Evolutionary conservation across 2,888 invertebrate species (phyloP), one percentile per base, ranked within the genome.

Genomic region (Nephrotoma appendiculata): DNA sequence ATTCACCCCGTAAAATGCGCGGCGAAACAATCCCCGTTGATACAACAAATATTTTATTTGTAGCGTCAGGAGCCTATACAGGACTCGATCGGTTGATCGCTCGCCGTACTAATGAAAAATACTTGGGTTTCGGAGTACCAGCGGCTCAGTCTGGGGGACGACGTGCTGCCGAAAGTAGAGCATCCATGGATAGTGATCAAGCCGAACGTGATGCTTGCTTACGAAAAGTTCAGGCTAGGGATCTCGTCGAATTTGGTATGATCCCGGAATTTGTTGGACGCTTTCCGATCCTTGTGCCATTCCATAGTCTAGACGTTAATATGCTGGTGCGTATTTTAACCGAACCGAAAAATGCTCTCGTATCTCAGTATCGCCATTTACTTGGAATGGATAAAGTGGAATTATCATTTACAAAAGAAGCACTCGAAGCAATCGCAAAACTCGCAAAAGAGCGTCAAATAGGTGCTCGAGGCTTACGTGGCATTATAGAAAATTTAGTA

Each of bases 41-140:
- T 92, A 99, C 99, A 43, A 98, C 99, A 84, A 99, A 99, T 92
- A 99, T 99, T 88, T 93, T 99, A 84, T 99, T 99, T 92, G 98
- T 99, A 6, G 99, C 98, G 2, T 99, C 99, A 88, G 99, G 99
- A 6, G 99, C 99, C 0, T 99, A 99, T 91, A 99, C 98, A 90
- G 99, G 99, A 0, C 93, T 99, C 6, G 99, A 99, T 91, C 94
- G 97, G 88, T 94, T 98, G 87, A 96, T 98, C 88, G 96, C 96
- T 88, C 93, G 97, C 52, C 94, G 96, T 89, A 95, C 96, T 91
- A 96, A 96, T 90, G 96, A 97, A 92, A 97, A 97, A 91, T 98
- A 98, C 93, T 94, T 98, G 87, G 98, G 98, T 6, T 99, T 99
- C 92, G 98, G 98, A 86, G 96, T 97, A 88, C 96, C 96, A 89